Conservation (phyloP, 2,888 invertebrate species). For the Seira musarum region DNA sequence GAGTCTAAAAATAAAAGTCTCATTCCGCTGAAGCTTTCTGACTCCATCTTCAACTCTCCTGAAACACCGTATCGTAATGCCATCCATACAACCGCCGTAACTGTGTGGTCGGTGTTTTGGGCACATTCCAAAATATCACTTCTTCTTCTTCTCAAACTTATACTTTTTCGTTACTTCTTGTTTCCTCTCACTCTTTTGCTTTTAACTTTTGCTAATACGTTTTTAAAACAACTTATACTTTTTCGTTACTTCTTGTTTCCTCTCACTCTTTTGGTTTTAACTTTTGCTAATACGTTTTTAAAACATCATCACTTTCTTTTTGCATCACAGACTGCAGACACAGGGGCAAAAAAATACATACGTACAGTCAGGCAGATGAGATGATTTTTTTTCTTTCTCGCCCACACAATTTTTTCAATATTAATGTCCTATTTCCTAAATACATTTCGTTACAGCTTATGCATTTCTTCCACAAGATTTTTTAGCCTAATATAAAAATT, state of each 20-base stretch:
- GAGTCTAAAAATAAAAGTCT: slow-evolving; percentile 55
- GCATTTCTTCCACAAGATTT: slow-evolving; percentile 23
- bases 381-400: slow-evolving; percentile 12
- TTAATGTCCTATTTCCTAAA: slow-evolving; percentile 40
- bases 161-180: not conserved
- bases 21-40: slow-evolving; percentile 10
- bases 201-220: slow-evolving; percentile 24
- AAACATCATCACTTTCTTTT: not conserved
- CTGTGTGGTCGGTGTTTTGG: slow-evolving; percentile 59
- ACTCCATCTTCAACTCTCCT: not conserved
- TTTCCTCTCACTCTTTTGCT: not conserved
- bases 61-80: too few relatives aligned
- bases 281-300: slow-evolving; percentile 28
- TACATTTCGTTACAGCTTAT: slow-evolving; percentile 16
- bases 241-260: not conserved
- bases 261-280: not conserved
- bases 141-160: slow-evolving; percentile 15
- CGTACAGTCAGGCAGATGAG: too few relatives aligned
- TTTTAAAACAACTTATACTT: slow-evolving; percentile 13
- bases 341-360: too few relatives aligned
- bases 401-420: slow-evolving; percentile 43
- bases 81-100: not conserved
- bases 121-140: slow-evolving; percentile 54
- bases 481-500: too few relatives aligned
- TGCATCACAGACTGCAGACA: too few relatives aligned